Base-by-base conservation (phyloP, 2,113 vertebrate species). In the Felis chaus region DNA sequence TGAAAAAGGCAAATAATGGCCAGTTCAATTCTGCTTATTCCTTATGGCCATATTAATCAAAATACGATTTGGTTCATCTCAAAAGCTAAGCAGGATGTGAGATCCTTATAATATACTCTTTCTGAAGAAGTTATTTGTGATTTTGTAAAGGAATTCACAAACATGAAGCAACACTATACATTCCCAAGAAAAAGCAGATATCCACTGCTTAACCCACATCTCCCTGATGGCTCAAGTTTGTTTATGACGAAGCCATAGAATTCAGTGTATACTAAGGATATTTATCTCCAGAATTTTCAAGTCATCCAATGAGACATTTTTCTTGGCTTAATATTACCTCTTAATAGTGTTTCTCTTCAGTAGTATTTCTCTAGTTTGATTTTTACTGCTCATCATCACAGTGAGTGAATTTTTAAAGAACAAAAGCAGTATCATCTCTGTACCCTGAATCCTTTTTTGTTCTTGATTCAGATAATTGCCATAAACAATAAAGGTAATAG, bases 381-480 rank as follows among this genome's bases (percentile, higher is more conserved):
- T 83, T 96, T 96, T 73, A 93, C 23, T 93, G 11, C 36, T 95
- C 1, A 9, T 96, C 33, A 78, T 39, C 39, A 92, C 48, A 92
- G 73, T 89, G 82, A 92, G 27, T 95, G 23, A 66, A 65, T 96
- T 95, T 91, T 68, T 21, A 0, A 84, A 96, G 83, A 82, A 95
- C 39, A 16, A 73, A 45, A 57, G 76, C 25, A 69, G 16, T 23
- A 81, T 95, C 57, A 79, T 91, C 33, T 96, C 0, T 90, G 12
- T 95, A 81, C n/a, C 16, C 55, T 55, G 92, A 57, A 89, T 85
- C 18, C 4, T 88, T 73, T 69, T 79, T 65, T 86, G 8, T 71
- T 87, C 74, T 91, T 95, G 45, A 93, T 36, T 89, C 57, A 95
- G n/a, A 65, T 76, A 87, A 94, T 81, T 97, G 73, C 41, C 95